phyloP scores from a whole-genome alignment of 2,797 vertebrate species.

The Brachymystax lenok region DNA sequence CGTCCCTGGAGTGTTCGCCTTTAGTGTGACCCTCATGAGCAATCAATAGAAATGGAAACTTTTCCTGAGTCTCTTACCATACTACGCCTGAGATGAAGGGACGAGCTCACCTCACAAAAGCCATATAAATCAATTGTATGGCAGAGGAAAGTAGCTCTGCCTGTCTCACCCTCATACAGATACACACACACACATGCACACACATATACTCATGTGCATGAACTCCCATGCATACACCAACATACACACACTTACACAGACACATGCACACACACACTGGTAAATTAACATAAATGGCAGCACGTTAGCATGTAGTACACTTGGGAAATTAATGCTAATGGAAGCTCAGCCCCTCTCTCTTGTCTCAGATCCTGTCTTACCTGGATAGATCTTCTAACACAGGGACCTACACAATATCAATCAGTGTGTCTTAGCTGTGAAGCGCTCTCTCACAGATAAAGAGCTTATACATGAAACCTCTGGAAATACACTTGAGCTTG shows the following conservation, averaged over 20 bases:
- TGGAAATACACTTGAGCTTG: constrained; percentile 63
- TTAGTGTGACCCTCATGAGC: constrained; percentile 54
- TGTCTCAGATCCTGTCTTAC: constrained; percentile 37
- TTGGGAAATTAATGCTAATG: constrained; percentile 61
- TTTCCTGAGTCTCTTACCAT: constrained; percentile 31
- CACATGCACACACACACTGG: background rate
- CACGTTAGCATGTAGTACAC: constrained; percentile 49
- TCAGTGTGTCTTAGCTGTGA: constrained; percentile 59
- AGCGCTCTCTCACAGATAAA: constrained; percentile 61
- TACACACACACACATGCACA: background rate
- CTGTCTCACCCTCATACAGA: background rate
- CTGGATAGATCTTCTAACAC: constrained; percentile 56
- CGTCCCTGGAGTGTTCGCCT: constrained; percentile 55
- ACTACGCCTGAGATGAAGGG: constrained; percentile 36
- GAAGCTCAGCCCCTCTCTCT: constrained; percentile 47
- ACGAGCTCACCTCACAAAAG: constrained; percentile 44
- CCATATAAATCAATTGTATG: constrained; percentile 37
- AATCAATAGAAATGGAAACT: constrained; percentile 66
- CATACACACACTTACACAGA: background rate
- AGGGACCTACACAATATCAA: constrained; percentile 65
- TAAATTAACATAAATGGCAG: constrained; percentile 28
- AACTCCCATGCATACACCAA: background rate
- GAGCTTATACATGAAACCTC: constrained; percentile 68
- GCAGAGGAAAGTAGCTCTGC: background rate
- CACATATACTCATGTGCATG: background rate